These are phyloP conservation scores for Halocynthia aurantium DNA, from an alignment of 23 tunicate species.

Conservation along the genomic window DNA sequence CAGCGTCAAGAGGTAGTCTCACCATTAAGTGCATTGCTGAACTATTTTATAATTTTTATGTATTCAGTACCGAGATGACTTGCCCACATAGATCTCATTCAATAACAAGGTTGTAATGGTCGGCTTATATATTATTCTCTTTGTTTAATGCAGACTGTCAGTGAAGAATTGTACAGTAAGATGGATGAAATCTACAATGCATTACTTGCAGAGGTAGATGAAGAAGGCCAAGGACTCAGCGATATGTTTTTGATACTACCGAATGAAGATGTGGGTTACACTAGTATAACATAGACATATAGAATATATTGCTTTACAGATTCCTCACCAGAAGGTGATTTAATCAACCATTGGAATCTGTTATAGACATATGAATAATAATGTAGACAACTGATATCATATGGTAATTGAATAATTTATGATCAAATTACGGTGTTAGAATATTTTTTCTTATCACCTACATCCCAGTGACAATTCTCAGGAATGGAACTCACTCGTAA, in stretches of 20 bases:
- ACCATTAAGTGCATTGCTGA: background rate
- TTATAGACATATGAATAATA: no score
- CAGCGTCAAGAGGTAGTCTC: background rate
- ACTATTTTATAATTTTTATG: background rate
- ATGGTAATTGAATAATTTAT: no score
- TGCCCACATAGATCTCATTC: background rate
- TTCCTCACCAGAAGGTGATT: no score
- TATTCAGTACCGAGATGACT: background rate
- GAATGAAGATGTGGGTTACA: conserved; percentile 23
- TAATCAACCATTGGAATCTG: no score
- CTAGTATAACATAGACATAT: no score
- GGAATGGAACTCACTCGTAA: no score
- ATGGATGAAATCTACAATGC: conserved; percentile 61
- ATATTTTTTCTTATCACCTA: no score
- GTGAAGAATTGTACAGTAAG: conserved; percentile 14
- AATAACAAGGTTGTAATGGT: background rate
- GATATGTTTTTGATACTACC: conserved; percentile 89
- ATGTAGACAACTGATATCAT: no score
- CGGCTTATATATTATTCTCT: background rate
- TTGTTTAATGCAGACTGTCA: background rate
- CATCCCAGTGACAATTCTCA: no score
- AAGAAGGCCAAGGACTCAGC: conserved; percentile 65
- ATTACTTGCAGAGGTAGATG: conserved; percentile 68
- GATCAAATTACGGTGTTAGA: no score
- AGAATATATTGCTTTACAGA: no score